Base-by-base conservation (phyloP, 2,888 invertebrate species). In the Drosophila vallismaia region DNA sequence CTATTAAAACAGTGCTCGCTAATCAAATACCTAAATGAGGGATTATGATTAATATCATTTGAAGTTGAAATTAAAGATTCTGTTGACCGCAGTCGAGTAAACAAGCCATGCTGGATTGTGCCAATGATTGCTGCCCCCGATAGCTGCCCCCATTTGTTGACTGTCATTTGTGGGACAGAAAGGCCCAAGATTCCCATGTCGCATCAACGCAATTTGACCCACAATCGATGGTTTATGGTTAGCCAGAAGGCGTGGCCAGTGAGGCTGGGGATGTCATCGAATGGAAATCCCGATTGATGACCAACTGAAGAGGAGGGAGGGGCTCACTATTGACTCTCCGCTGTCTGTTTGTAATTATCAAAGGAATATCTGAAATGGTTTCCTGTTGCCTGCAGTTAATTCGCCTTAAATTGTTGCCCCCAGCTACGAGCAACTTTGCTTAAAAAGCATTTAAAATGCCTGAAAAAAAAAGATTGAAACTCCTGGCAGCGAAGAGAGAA, bases 291-390 rank as follows among this genome's bases (percentile, higher is more conserved):
- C 59, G 64, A 53, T 64, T 64, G 64, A 64, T 67, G 53, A 19
- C 53, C 50, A 50, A 64, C 63, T 28, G 42, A 36, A 26, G 56
- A 10, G 26, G 45, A 24, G 8, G 59, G 12, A 9, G 44, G 45
- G 28, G 28, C 12, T 8, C 46, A 4, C 60, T 62, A 62, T 62
- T 62, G 60, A 62, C 60, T 62, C 38, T 38, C 49, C 26, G 9
- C 48, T 28, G 53, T 48, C 77, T 57, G 75, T 62, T 74, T 71
- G 66, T 62, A 77, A 77, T 77, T 77, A 75, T 62, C 60, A 33
- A 38, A 60, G 71, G 62, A 49, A 77, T 77, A 70, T 77, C 49
- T 51, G 58, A 60, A 51, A 70, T 54, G 46, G 40, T 58, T 73
- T 56, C 52, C 51, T 52, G 29, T 56, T 54, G 52, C 51, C 71